Percentiles rank a stretch among this genome's conserved stretches.
Evolutionary conservation across 2,113 vertebrate species (phyloP).

Genomic region (Pelecanus crispus): DNA sequence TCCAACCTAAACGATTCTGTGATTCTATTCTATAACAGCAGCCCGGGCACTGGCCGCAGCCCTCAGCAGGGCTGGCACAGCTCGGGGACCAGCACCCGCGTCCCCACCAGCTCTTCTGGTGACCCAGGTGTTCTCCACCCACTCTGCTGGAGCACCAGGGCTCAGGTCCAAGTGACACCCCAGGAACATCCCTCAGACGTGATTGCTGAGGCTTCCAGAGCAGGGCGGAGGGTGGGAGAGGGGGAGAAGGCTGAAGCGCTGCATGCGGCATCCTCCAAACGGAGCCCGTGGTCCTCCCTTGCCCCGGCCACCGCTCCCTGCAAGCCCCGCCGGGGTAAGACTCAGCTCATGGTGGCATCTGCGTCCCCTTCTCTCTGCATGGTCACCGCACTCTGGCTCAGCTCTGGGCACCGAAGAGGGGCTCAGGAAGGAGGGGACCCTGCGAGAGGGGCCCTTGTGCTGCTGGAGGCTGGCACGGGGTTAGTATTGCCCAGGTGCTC

Average conservation of each 20-base stretch:
- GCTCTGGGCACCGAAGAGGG: neutral
- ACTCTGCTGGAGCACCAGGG: too few species aligned
- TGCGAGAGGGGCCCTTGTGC: neutral
- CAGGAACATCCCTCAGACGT: accelerated
- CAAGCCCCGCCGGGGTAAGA: accelerated
- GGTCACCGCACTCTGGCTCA: neutral
- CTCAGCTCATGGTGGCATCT: neutral
- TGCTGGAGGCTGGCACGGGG: neutral
- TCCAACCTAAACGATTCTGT: too few species aligned
- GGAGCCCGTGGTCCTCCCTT: neutral
- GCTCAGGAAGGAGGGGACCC: neutral
- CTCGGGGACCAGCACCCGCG: accelerated
- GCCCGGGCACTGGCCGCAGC: accelerated
- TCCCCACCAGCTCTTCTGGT: neutral
- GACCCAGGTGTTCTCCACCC: neutral
- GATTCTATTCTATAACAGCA: too few species aligned
- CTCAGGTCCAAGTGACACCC: neutral
- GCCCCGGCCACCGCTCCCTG: neutral
- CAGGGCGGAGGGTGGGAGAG: accelerated
- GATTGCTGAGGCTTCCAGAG: neutral
- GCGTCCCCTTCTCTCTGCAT: neutral
- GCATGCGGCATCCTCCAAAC: accelerated
- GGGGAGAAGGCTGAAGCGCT: neutral
- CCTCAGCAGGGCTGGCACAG: neutral
- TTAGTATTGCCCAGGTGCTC: neutral